Evolutionary conservation across 2,797 vertebrate genomes (phyloP).

Genomic region (Argya squamiceps): DNA sequence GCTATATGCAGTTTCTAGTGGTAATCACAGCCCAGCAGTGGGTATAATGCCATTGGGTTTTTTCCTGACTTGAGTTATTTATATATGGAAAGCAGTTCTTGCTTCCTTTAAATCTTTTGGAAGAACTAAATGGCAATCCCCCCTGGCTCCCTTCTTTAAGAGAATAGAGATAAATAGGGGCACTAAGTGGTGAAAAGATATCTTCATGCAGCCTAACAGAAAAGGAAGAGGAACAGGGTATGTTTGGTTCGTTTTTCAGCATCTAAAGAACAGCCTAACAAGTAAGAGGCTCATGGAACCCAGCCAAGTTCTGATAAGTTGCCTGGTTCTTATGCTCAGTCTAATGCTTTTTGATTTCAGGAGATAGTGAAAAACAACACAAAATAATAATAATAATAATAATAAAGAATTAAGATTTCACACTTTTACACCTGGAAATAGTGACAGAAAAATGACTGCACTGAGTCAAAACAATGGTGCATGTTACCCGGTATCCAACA

Average conservation of each 20-base stretch:
- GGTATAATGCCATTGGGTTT: neutral
- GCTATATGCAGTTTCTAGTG: neutral
- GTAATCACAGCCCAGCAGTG: neutral
- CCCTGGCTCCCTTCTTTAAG: neutral
- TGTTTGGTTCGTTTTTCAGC: neutral
- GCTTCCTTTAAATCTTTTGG: neutral
- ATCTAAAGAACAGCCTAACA: neutral
- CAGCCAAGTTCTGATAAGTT: neutral
- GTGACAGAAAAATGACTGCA: neutral
- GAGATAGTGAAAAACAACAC: neutral
- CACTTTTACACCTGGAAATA: neutral
- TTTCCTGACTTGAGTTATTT: neutral
- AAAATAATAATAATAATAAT: too few species aligned
- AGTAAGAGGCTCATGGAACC: neutral
- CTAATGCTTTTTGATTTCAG: neutral
- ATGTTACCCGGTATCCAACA: neutral
- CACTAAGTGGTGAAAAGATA: neutral
- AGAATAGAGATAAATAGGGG: neutral
- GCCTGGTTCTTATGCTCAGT: neutral
- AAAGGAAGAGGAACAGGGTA: neutral
- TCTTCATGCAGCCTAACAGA: neutral
- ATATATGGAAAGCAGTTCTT: neutral
- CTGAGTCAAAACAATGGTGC: neutral
- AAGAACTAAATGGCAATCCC: neutral
- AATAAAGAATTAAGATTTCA: neutral